These are phyloP conservation scores for Lypha dubia DNA, from an alignment of 2,888 invertebrate genomes.

Conservation along the genomic window DNA sequence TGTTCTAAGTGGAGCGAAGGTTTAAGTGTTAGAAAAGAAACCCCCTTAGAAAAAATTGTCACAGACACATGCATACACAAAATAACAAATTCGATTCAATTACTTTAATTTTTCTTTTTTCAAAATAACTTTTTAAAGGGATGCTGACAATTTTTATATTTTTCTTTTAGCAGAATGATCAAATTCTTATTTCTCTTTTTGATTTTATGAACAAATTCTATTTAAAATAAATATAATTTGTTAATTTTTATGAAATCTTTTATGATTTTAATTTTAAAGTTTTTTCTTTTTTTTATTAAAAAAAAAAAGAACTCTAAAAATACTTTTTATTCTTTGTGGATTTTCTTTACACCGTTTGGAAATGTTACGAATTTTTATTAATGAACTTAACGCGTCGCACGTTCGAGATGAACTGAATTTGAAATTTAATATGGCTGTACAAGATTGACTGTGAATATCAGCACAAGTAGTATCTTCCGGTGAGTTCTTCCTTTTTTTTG, in stretches of 20 bases:
- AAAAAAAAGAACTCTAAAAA: background rate
- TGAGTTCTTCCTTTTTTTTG: conserved; percentile 48
- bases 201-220: background rate
- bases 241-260: conserved; percentile 9
- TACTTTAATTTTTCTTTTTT: conserved; percentile 30
- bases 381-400: conserved; percentile 79
- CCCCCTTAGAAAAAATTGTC: conserved; percentile 21
- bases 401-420: conserved; percentile 76
- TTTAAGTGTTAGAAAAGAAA: conserved; percentile 9
- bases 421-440: conserved; percentile 57
- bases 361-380: conserved; percentile 49
- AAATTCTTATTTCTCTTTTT: background rate
- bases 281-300: conserved; percentile 1
- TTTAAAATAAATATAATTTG: background rate
- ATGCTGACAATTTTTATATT: conserved; percentile 9
- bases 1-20: conserved; percentile 22
- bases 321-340: conserved; percentile 6
- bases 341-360: conserved; percentile 24
- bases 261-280: background rate
- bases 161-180: background rate
- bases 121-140: background rate
- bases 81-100: conserved; percentile 23
- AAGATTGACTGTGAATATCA: conserved; percentile 62
- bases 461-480: conserved; percentile 58
- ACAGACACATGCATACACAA: conserved; percentile 52